Evolutionary conservation across 1,140 invertebrate genomes (phyloP).

Genomic region (Zaprionus gabonicus): DNA sequence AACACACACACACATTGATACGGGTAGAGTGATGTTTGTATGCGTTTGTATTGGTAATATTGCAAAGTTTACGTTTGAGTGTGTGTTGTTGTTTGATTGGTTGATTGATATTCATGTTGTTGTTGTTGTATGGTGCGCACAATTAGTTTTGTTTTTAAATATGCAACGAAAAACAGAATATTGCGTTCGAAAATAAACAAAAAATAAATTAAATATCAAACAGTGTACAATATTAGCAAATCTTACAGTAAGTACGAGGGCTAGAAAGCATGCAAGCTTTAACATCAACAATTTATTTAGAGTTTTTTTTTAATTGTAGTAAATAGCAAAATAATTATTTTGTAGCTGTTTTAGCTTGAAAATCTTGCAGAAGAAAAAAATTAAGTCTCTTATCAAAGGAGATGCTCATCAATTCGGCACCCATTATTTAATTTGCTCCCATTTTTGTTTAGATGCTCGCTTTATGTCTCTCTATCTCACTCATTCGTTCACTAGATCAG

Average conservation of each 20-base stretch:
- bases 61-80: conserved; percentile 11
- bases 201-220: conserved; percentile 29
- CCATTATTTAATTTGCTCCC: too few relatives aligned
- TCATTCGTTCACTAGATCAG: neutral
- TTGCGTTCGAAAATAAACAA: conserved; percentile 15
- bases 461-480: neutral
- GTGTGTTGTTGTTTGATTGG: conserved; percentile 1
- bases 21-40: neutral
- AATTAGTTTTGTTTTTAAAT: conserved; percentile 32
- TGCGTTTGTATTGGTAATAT: neutral
- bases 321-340: neutral
- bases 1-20: conserved; percentile 26
- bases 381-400: too few relatives aligned
- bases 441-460: neutral
- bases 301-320: neutral
- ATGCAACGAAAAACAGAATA: conserved; percentile 44
- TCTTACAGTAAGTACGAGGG: conserved; percentile 4
- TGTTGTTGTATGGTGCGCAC: conserved; percentile 34
- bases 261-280: conserved; percentile 27
- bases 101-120: conserved; percentile 31
- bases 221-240: conserved; percentile 15
- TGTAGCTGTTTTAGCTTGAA: neutral
- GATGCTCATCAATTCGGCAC: too few relatives aligned
- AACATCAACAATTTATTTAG: neutral
- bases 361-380: neutral